phyloP scores from a whole-genome alignment of 2,113 vertebrate species.

The Cygnus atratus region DNA sequence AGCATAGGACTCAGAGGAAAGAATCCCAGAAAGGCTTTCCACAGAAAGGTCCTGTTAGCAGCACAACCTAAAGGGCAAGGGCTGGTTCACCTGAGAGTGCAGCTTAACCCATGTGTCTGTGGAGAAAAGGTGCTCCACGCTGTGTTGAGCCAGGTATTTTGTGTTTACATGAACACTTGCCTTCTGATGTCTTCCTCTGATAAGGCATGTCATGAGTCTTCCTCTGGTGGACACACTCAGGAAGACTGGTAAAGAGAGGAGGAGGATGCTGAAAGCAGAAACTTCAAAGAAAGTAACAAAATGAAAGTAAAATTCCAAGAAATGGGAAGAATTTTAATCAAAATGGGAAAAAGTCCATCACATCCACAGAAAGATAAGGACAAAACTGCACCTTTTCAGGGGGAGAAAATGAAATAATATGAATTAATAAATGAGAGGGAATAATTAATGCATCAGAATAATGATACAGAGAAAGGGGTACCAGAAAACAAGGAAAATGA shows the following conservation, averaged over 20 bases:
- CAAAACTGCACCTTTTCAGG: not conserved
- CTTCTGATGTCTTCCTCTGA: not conserved
- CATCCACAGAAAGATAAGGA: not conserved
- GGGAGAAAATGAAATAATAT: not conserved
- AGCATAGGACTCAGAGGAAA: not conserved
- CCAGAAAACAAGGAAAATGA: not conserved
- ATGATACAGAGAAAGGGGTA: not conserved
- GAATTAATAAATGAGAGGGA: not conserved
- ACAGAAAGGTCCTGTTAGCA: no score
- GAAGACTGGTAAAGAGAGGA: not conserved
- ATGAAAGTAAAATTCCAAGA: not conserved
- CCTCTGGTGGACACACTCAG: not conserved
- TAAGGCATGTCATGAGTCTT: not conserved
- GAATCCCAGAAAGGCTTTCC: not conserved
- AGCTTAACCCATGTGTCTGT: not conserved
- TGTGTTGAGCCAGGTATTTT: not conserved
- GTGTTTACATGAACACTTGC: not conserved
- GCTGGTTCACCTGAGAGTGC: accelerated
- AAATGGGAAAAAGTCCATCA: not conserved
- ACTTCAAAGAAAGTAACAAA: not conserved
- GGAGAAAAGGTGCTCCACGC: not conserved
- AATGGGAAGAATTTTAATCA: not conserved
- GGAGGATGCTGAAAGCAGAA: not conserved
- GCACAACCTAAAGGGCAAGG: not conserved
- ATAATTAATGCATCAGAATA: not conserved